Evolutionary conservation across 1,140 invertebrate genomes (phyloP).

Genomic region (Acyrthosiphon pisum): DNA sequence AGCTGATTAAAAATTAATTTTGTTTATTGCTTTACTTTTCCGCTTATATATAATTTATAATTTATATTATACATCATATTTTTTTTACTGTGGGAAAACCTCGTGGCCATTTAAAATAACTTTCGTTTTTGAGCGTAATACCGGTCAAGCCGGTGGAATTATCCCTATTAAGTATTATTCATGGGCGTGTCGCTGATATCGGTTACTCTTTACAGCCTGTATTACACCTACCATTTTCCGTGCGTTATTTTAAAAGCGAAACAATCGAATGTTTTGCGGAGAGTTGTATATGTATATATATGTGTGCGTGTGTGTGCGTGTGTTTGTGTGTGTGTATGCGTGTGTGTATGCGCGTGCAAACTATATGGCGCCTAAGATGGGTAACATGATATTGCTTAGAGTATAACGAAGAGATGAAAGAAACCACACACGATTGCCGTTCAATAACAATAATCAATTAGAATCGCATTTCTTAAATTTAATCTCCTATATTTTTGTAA

Average conservation of each 20-base stretch:
- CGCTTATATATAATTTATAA: neutral
- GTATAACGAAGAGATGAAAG: neutral
- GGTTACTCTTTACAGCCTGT: neutral
- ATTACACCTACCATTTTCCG: constrained; percentile 2
- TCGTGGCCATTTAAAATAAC: neutral
- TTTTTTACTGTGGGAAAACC: neutral
- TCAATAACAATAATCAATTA: constrained; percentile 26
- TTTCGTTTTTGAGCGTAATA: constrained; percentile 48
- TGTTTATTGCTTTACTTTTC: neutral
- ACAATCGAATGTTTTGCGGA: constrained; percentile 24
- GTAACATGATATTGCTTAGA: constrained; percentile 38
- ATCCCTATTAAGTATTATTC: constrained; percentile 46
- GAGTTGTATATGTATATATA: neutral
- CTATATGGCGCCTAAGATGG: constrained; percentile 30
- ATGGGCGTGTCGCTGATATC: constrained; percentile 51
- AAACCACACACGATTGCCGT: constrained; percentile 25
- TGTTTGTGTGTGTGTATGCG: neutral
- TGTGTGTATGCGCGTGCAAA: neutral
- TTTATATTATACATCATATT: neutral
- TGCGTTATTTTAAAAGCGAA: constrained; percentile 26
- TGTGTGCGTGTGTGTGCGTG: neutral
- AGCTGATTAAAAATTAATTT: neutral
- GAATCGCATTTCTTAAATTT: neutral
- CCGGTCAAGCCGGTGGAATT: constrained; percentile 32
- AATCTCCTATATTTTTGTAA: neutral